Conservation (phyloP, 2,113 vertebrate species). For the Rutilus rutilus region DNA sequence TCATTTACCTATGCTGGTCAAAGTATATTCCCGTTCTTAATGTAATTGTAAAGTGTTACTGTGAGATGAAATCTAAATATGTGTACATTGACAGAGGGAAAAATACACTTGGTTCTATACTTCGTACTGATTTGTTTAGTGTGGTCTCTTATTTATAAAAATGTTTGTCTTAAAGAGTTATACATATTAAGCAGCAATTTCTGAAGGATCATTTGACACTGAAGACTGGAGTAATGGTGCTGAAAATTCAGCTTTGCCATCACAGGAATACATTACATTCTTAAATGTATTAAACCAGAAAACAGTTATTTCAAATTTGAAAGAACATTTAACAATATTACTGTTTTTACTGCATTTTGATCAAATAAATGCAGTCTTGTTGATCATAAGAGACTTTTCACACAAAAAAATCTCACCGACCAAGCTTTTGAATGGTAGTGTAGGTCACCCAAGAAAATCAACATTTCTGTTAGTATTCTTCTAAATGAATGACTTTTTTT, state of each 20-base stretch:
- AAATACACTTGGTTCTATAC: constrained; percentile 90
- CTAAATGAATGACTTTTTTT: not conserved
- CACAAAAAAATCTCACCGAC: not conserved
- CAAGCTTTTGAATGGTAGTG: not conserved
- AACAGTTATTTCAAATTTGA: too few relatives aligned
- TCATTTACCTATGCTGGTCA: constrained; percentile 79
- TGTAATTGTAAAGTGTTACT: constrained; percentile 88
- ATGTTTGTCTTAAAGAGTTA: not conserved
- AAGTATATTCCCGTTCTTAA: constrained; percentile 84
- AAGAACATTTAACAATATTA: not conserved
- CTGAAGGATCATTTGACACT: not conserved
- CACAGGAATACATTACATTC: not conserved
- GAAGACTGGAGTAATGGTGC: not conserved
- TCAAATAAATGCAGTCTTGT: not conserved
- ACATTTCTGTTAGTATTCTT: not conserved
- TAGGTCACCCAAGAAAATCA: not conserved
- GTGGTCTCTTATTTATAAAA: constrained; percentile 61
- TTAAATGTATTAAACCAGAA: not conserved
- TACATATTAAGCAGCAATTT: not conserved
- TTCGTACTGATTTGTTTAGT: constrained; percentile 76
- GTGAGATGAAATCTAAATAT: constrained; percentile 84
- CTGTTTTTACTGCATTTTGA: not conserved
- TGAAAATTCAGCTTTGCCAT: not conserved
- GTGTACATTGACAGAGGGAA: constrained; percentile 85
- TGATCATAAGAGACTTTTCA: not conserved